Evolutionary conservation across 2,113 vertebrate genomes (phyloP).

Genomic region (Laterallus jamaicensis): DNA sequence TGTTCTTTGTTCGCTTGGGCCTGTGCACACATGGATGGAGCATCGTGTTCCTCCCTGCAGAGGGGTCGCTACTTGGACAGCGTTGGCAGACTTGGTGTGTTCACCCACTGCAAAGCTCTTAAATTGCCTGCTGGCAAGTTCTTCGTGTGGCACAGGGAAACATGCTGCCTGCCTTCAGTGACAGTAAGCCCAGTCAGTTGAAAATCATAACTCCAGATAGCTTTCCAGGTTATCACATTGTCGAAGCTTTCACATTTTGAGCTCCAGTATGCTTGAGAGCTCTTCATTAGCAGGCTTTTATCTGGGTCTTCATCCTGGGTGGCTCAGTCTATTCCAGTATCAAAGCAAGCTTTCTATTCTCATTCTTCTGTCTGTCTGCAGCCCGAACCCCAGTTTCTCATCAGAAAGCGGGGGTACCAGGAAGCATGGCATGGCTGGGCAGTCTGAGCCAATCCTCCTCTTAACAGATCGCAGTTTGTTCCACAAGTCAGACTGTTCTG

Average conservation of each 20-base stretch:
- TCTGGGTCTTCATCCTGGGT: background rate
- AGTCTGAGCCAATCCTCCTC: background rate
- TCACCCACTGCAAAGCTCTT: background rate
- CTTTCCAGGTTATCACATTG: background rate
- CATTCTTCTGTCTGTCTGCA: background rate
- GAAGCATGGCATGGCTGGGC: background rate
- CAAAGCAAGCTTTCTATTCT: background rate
- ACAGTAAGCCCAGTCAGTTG: background rate
- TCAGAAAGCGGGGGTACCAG: background rate
- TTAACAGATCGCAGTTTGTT: background rate
- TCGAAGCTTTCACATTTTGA: background rate
- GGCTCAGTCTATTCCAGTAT: background rate
- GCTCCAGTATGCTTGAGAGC: background rate
- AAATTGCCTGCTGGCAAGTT: background rate
- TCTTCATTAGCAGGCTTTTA: background rate
- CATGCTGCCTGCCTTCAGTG: background rate
- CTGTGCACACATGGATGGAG: fast-evolving
- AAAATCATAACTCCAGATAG: background rate
- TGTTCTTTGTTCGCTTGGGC: background rate
- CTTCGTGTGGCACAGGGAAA: background rate
- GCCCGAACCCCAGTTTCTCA: background rate
- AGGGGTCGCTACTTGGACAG: background rate
- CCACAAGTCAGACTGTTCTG: background rate
- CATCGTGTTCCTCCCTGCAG: background rate
- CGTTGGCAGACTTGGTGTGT: background rate